phyloP scores from a whole-genome alignment of 23 tunicate species.

The Ciona savignyi region DNA sequence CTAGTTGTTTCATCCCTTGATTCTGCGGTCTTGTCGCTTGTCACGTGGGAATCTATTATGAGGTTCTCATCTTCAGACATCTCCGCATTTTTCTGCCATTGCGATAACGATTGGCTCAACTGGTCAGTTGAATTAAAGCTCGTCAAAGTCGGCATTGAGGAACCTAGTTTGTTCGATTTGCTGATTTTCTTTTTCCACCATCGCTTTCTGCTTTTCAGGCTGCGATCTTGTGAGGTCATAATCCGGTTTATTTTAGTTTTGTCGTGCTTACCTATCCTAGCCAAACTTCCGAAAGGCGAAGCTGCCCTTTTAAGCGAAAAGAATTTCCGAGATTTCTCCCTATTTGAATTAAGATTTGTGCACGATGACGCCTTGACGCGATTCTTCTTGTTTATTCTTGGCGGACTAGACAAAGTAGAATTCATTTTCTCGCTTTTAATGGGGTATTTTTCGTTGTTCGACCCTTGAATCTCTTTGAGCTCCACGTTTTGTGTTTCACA shows the following conservation, averaged over 20 bases:
- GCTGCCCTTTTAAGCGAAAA: neutral
- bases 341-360: neutral
- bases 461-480: too few relatives aligned
- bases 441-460: too few relatives aligned
- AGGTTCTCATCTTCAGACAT: neutral
- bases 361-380: neutral
- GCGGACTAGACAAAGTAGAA: too few relatives aligned
- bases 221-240: neutral
- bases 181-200: neutral
- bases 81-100: neutral
- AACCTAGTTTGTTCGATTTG: neutral
- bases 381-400: neutral
- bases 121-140: neutral
- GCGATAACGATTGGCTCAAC: neutral
- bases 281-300: neutral
- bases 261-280: neutral
- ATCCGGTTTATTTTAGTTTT: neutral
- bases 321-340: neutral
- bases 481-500: too few relatives aligned
- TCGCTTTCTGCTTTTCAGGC: neutral
- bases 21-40: neutral
- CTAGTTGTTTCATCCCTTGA: too few relatives aligned
- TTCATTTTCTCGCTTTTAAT: too few relatives aligned
- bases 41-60: too few relatives aligned
- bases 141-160: neutral